Conservation (phyloP, 2,888 invertebrate genomes). For the Lepidocyrtoides sp. region DNA sequence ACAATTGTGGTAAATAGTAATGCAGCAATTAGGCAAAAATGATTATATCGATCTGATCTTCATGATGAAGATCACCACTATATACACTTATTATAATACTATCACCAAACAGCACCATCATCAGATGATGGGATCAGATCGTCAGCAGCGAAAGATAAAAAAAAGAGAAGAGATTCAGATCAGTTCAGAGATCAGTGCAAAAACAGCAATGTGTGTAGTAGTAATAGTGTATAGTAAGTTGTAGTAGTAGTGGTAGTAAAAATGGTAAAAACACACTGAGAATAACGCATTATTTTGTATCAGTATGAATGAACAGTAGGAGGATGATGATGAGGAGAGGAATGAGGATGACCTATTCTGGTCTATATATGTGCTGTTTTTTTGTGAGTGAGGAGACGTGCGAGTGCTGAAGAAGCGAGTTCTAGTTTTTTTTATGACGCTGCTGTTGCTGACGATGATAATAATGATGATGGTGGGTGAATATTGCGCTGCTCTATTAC, state of each 20-base stretch:
- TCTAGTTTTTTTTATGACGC: slow-evolving; percentile 13
- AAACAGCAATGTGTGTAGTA: too few relatives aligned
- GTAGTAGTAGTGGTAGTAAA: too few relatives aligned
- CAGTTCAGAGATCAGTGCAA: too few relatives aligned
- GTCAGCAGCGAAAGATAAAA: too few relatives aligned
- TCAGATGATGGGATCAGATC: neutral
- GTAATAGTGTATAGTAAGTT: too few relatives aligned
- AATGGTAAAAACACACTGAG: too few relatives aligned
- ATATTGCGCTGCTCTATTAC: too few relatives aligned
- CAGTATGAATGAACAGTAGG: too few relatives aligned
- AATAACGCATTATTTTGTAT: too few relatives aligned
- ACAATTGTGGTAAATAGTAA: too few relatives aligned
- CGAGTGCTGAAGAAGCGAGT: neutral
- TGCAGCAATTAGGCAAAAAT: neutral
- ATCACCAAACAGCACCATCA: neutral
- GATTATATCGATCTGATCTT: neutral
- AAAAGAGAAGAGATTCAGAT: neutral
- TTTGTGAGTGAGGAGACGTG: too few relatives aligned
- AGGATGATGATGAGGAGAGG: too few relatives aligned
- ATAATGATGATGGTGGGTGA: neutral
- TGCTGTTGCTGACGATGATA: neutral
- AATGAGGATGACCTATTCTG: neutral
- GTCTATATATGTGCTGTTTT: neutral
- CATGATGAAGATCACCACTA: neutral
- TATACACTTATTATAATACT: neutral